Percentiles rank a stretch among this genome's conserved stretches.
phyloP scores from a whole-genome alignment of 2,888 invertebrate genomes.

The Galerucella calmariensis region DNA sequence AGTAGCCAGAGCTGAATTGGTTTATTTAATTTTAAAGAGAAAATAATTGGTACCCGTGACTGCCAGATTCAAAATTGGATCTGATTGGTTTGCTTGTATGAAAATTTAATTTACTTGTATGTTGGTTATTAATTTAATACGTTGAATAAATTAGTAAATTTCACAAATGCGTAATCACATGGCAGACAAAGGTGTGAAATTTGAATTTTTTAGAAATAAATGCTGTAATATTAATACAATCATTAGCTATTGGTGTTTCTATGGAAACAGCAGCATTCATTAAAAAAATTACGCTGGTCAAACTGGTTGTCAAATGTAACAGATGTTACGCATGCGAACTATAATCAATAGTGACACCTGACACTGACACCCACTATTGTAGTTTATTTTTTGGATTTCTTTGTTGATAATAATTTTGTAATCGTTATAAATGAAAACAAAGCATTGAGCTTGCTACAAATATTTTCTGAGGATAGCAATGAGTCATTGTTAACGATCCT shows the following conservation, averaged over 20 bases:
- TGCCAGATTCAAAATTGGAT: neutral
- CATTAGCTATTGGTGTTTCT: conserved; percentile 8
- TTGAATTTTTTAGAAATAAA: neutral
- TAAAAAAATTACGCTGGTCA: neutral
- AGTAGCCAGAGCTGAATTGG: neutral
- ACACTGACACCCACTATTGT: conserved; percentile 17
- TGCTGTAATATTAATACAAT: neutral
- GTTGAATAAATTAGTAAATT: neutral
- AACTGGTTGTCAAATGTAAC: neutral
- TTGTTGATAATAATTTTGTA: conserved; percentile 23
- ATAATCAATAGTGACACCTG: conserved; percentile 2
- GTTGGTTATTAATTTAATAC: neutral
- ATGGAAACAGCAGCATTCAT: conserved; percentile 4
- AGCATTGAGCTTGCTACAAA: conserved; percentile 12
- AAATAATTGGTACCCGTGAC: neutral
- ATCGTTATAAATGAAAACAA: conserved; percentile 20
- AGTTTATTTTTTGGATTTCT: conserved; percentile 22
- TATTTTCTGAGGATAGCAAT: neutral
- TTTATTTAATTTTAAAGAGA: conserved; percentile 13
- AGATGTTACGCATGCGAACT: neutral
- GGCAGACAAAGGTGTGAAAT: neutral
- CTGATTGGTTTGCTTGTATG: neutral
- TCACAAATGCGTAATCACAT: neutral
- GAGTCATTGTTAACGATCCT: neutral
- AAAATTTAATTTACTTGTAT: neutral